Conservation (phyloP, 2,888 invertebrate genomes). For the Phania funesta region DNA sequence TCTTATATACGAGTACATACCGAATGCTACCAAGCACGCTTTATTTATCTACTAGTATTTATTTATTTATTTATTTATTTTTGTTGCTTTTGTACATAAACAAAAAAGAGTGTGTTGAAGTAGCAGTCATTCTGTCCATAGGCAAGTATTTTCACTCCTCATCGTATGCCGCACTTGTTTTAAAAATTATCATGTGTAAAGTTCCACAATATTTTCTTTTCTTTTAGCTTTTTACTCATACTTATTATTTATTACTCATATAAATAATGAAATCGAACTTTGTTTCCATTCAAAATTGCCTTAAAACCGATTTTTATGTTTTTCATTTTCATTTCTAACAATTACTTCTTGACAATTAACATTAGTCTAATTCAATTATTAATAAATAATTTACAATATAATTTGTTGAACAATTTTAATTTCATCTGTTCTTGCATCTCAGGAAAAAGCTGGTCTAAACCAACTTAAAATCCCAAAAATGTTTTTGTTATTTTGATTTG, state of each 20-base stretch:
- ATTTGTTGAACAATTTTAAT: too few relatives aligned
- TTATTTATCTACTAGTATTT: too few relatives aligned
- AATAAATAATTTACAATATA: too few relatives aligned
- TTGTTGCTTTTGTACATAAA: not conserved
- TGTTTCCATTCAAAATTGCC: too few relatives aligned
- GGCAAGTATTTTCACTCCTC: constrained; percentile 11
- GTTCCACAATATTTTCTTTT: not conserved
- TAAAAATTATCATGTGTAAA: not conserved
- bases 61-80: too few relatives aligned
- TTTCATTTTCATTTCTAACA: too few relatives aligned
- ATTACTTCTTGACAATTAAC: too few relatives aligned
- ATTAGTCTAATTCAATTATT: too few relatives aligned
- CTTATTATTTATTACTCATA: not conserved
- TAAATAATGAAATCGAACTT: too few relatives aligned
- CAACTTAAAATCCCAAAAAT: not conserved
- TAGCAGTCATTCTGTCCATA: not conserved
- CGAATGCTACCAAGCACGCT: not conserved
- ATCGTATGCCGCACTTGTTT: not conserved
- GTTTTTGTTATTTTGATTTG: not conserved
- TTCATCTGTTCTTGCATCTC: too few relatives aligned
- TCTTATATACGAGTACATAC: not conserved
- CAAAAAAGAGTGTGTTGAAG: constrained; percentile 1
- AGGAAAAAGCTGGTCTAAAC: too few relatives aligned
- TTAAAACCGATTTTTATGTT: too few relatives aligned
- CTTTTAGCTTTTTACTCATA: not conserved